A percentile compares a stretch with the other conserved stretches of the same genome.
phyloP scores from a whole-genome alignment of 1,140 invertebrate genomes.

The Drosophila asahinai region DNA sequence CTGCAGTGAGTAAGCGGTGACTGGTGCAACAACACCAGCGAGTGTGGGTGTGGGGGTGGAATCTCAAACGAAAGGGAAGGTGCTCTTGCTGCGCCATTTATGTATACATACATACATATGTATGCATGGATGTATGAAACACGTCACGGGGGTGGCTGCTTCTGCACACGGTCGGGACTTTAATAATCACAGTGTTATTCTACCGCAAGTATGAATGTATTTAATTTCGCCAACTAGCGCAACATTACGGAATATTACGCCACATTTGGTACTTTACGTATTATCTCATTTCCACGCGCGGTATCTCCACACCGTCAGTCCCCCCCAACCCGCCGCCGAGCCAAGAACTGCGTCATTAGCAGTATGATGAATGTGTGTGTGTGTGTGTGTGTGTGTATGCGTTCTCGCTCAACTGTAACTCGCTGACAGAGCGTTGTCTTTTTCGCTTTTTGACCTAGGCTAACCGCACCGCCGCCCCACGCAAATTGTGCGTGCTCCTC shows the following conservation, averaged over 20 bases:
- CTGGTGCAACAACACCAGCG: slow-evolving; percentile 43
- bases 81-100: slow-evolving; percentile 48
- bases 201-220: slow-evolving; percentile 31
- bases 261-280: slow-evolving; percentile 33
- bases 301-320: neutral
- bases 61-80: slow-evolving; percentile 70
- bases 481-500: slow-evolving; percentile 46
- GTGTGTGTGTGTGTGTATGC: neutral
- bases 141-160: slow-evolving; percentile 36
- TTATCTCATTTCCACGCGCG: slow-evolving; percentile 57
- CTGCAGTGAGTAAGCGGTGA: slow-evolving; percentile 67
- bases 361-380: neutral
- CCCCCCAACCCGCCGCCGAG: neutral
- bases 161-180: slow-evolving; percentile 17
- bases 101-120: slow-evolving; percentile 1
- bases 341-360: slow-evolving; percentile 23
- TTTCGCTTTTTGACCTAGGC: slow-evolving; percentile 74
- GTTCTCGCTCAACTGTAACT: slow-evolving; percentile 32
- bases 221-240: slow-evolving; percentile 48
- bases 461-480: slow-evolving; percentile 53
- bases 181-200: slow-evolving; percentile 16
- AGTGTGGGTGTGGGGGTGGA: slow-evolving; percentile 39
- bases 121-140: slow-evolving; percentile 28
- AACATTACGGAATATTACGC: slow-evolving; percentile 43
- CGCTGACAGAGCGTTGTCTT: slow-evolving; percentile 22